Evolutionary conservation across 1,140 invertebrate genomes (phyloP), one percentile per base, ranked within the genome.

Genomic region (Lucilia cuprina): DNA sequence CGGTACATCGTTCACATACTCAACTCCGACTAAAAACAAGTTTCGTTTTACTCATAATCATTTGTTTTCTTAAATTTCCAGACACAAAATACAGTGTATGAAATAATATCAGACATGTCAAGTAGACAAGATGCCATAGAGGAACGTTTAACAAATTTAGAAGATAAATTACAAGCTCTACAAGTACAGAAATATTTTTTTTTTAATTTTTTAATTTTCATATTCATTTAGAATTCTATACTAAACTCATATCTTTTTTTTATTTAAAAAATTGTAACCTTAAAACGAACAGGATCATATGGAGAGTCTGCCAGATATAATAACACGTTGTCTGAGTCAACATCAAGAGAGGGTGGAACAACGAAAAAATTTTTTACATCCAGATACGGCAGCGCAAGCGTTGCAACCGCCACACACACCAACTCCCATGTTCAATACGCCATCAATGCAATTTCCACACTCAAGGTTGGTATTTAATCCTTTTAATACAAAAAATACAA

Each of bases 51-150:
- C 80, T 86, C 41, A 41, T 41, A 41, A 41, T 41, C 41, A 41
- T 41, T 84, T 85, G 41, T 60, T 60, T 60, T 60, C 55, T 60
- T 60, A 17, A 60, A 60, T 60, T 83, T 92, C 86, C 95, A 99
- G 98, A 98, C 97, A 82, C 98, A 99, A 93, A 98, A 97, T 89
- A 97, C 97, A 17, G 97, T 99, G 80, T 98, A 99, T 91, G 98
- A 99, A 92, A 96, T 99, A 87, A 97, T 99, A 74, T 97, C 97
- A 21, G 98, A 99, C 88, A 98, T 99, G 96, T 98, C 96, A 90
- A 95, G 95, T 70, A 94, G 97, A 83, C 97, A 98, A 91, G 96
- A 98, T 89, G 94, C 94, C 14, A 93, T 99, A 86, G 98, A 99
- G 91, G 97, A 97, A 90, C 94, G 96, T 86, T 92, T 98, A 86